phyloP scores from a whole-genome alignment of 2,888 invertebrate genomes.

The Lottia scabra region DNA sequence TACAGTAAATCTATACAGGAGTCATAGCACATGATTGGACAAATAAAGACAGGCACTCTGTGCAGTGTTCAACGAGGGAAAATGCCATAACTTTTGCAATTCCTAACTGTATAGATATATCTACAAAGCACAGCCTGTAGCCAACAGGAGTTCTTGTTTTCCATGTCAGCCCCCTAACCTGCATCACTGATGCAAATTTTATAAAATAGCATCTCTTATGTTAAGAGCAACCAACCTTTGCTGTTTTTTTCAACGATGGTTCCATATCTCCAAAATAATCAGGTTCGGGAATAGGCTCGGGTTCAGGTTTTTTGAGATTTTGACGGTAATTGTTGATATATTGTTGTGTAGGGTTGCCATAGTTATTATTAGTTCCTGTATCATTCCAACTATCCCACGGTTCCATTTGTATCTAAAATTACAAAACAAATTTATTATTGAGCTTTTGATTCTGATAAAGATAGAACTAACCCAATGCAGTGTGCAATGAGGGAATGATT shows the following conservation, averaged over 20 bases:
- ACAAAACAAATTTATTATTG: background rate
- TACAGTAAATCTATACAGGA: too few species aligned
- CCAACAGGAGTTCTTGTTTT: too few species aligned
- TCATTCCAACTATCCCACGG: conserved; percentile 61
- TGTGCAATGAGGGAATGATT: too few species aligned
- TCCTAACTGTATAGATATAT: too few species aligned
- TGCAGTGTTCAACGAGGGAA: too few species aligned
- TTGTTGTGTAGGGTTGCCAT: conserved; percentile 26
- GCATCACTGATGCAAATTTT: too few species aligned
- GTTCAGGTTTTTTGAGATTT: conserved; percentile 26
- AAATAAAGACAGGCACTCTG: background rate
- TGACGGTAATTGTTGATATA: conserved; percentile 20
- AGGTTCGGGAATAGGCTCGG: conserved; percentile 49
- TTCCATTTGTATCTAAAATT: conserved; percentile 44
- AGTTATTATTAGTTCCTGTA: conserved; percentile 18
- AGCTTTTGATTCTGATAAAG: too few species aligned
- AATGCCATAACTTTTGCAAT: too few species aligned
- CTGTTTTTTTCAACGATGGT: conserved; percentile 51
- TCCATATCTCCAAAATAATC: conserved; percentile 62
- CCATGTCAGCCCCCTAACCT: too few species aligned
- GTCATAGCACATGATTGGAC: background rate
- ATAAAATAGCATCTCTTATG: too few species aligned
- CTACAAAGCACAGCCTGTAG: too few species aligned
- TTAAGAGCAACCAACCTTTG: conserved; percentile 45
- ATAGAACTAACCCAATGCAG: too few species aligned